phyloP scores from a whole-genome alignment of 1,140 invertebrate genomes.

The Mylabris phalerata region DNA sequence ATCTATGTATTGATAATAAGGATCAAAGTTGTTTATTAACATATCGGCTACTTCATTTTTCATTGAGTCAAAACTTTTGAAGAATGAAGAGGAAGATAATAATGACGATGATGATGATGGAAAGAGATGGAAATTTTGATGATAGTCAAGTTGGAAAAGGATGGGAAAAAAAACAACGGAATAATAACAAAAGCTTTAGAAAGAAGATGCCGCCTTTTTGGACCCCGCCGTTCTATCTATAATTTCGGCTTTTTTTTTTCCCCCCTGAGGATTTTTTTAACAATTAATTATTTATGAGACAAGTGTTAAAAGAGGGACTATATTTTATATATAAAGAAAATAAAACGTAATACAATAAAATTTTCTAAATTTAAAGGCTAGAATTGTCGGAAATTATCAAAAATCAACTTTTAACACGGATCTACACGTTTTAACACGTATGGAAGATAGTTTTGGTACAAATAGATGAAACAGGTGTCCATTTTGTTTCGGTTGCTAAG shows the following conservation, averaged over 20 bases:
- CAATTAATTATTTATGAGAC: no score
- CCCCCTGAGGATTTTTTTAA: not conserved
- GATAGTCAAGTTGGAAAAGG: not conserved
- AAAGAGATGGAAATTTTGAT: not conserved
- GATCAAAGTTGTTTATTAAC: conserved; percentile 2
- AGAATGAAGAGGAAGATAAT: conserved; percentile 11
- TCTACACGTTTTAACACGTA: no score
- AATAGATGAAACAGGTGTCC: no score
- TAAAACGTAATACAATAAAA: no score
- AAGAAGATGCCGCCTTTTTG: conserved; percentile 20
- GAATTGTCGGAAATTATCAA: no score
- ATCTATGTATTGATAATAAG: conserved; percentile 1
- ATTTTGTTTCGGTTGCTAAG: no score
- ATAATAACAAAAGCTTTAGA: conserved; percentile 10
- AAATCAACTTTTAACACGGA: no score
- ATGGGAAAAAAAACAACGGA: conserved; percentile 2
- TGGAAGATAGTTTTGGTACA: no score
- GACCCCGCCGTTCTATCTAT: not conserved
- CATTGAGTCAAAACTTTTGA: conserved; percentile 24
- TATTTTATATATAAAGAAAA: no score
- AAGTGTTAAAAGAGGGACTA: no score
- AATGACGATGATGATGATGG: conserved; percentile 2
- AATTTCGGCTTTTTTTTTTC: no score
- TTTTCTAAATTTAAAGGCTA: no score
- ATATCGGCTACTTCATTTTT: conserved; percentile 27